Conservation (phyloP, 1,140 invertebrate genomes). For the Drosophila tristis region DNA sequence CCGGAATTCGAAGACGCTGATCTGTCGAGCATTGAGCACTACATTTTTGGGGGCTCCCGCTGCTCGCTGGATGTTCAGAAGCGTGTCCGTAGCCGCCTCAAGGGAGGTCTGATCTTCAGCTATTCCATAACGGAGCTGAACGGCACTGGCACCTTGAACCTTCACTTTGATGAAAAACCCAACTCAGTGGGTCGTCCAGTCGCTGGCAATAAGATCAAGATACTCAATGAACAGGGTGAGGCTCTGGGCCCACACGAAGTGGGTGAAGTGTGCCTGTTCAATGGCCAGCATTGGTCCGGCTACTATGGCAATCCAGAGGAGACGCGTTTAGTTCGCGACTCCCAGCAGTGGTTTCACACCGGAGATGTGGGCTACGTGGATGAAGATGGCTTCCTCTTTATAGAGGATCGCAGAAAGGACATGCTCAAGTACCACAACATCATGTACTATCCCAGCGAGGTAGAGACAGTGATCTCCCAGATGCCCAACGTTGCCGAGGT, state of each 20-base stretch:
- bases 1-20: slow-evolving; percentile 20
- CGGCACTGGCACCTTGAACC: slow-evolving; percentile 15
- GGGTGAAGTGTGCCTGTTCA: slow-evolving; percentile 55
- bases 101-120: slow-evolving; percentile 2
- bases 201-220: slow-evolving; percentile 62
- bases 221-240: slow-evolving; percentile 55
- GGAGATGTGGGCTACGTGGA: slow-evolving; percentile 88
- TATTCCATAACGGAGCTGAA: slow-evolving; percentile 61
- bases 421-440: slow-evolving; percentile 82
- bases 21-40: slow-evolving; percentile 26
- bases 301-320: slow-evolving; percentile 60
- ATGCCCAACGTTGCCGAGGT: slow-evolving; percentile 60
- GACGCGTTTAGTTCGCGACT: slow-evolving; percentile 26
- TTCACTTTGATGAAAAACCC: slow-evolving; percentile 34
- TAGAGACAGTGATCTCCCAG: slow-evolving; percentile 56
- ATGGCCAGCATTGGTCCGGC: slow-evolving; percentile 52
- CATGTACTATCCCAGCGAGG: slow-evolving; percentile 73
- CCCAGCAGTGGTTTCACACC: slow-evolving; percentile 87
- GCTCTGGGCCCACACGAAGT: slow-evolving; percentile 34
- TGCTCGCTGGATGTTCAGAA: slow-evolving; percentile 33
- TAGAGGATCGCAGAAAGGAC: slow-evolving; percentile 88
- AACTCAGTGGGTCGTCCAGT: slow-evolving; percentile 41
- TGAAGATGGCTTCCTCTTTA: slow-evolving; percentile 84
- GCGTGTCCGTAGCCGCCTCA: slow-evolving; percentile 21
- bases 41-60: slow-evolving; percentile 37